A percentile compares a stretch with the other conserved stretches of the same genome.
phyloP scores from a whole-genome alignment of 1,140 invertebrate species.

The Drosophila ohnishii region DNA sequence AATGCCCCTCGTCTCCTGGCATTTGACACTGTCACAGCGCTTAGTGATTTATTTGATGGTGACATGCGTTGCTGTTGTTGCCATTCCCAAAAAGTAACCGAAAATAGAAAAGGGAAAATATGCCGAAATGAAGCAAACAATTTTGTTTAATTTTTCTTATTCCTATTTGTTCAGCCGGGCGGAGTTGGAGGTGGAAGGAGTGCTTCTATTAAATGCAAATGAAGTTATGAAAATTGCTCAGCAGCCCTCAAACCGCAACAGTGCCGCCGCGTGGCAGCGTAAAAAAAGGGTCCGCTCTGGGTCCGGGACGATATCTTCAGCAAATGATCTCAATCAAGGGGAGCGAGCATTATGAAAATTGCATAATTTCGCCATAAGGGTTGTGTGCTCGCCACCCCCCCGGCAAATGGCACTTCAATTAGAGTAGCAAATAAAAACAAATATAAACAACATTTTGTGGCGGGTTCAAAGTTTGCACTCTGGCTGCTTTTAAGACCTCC shows the following conservation, averaged over 20 bases:
- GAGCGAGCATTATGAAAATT: constrained; percentile 73
- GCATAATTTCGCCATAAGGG: constrained; percentile 69
- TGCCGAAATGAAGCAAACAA: constrained; percentile 29
- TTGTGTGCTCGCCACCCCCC: constrained; percentile 25
- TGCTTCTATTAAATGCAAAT: constrained; percentile 66
- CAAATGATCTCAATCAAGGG: constrained; percentile 71
- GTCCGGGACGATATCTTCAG: constrained; percentile 42
- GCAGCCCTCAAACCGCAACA: constrained; percentile 56
- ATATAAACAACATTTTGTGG: constrained; percentile 62
- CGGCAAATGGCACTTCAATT: constrained; percentile 71
- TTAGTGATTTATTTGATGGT: constrained; percentile 80
- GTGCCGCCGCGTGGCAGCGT: constrained; percentile 54
- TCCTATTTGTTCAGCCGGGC: constrained; percentile 31
- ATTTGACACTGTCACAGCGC: constrained; percentile 79
- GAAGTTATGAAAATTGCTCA: constrained; percentile 75
- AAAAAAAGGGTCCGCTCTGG: constrained; percentile 36
- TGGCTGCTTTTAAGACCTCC: constrained; percentile 18
- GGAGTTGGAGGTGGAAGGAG: background rate
- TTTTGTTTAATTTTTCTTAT: constrained; percentile 53
- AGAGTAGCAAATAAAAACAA: constrained; percentile 70
- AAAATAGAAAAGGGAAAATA: constrained; percentile 20
- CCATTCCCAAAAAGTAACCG: constrained; percentile 15
- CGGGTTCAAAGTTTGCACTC: constrained; percentile 26
- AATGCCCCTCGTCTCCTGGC: constrained; percentile 44
- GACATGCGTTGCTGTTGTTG: constrained; percentile 69